A percentile compares a stretch with the other conserved stretches of the same genome.
Conservation (phyloP, 2,113 vertebrate species). For the Pristiophorus japonicus region DNA sequence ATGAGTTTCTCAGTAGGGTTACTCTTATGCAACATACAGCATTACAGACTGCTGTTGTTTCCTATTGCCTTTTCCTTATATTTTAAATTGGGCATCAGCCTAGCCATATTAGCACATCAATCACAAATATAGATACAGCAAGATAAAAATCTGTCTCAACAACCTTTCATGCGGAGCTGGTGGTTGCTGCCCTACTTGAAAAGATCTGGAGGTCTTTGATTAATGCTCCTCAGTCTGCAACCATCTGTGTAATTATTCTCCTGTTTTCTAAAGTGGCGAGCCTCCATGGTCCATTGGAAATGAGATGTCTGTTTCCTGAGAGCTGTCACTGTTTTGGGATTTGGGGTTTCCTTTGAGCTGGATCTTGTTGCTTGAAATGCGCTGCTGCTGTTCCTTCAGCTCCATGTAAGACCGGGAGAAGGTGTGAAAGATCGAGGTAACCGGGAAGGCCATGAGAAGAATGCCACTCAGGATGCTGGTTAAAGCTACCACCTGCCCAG, state of each 20-base stretch:
- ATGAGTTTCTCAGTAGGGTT: neutral
- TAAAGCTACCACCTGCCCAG: constrained; percentile 89
- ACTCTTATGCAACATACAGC: neutral
- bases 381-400: constrained; percentile 82
- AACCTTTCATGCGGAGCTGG: neutral
- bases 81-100: neutral
- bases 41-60: neutral
- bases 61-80: neutral
- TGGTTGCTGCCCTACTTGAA: neutral
- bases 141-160: neutral
- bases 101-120: neutral
- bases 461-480: constrained; percentile 95
- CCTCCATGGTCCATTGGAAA: constrained; percentile 45
- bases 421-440: constrained; percentile 94
- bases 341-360: constrained; percentile 66
- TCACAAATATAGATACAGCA: neutral
- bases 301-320: constrained; percentile 49
- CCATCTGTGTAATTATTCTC: constrained; percentile 43
- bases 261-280: constrained; percentile 43
- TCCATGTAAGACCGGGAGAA: constrained; percentile 91
- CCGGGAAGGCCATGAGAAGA: constrained; percentile 91
- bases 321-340: constrained; percentile 63
- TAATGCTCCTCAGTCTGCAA: neutral
- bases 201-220: neutral
- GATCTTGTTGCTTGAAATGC: constrained; percentile 57